Evolutionary conservation across 2,797 vertebrate genomes (phyloP), one percentile per base, ranked within the genome.

Genomic region (Parambassis ranga): DNA sequence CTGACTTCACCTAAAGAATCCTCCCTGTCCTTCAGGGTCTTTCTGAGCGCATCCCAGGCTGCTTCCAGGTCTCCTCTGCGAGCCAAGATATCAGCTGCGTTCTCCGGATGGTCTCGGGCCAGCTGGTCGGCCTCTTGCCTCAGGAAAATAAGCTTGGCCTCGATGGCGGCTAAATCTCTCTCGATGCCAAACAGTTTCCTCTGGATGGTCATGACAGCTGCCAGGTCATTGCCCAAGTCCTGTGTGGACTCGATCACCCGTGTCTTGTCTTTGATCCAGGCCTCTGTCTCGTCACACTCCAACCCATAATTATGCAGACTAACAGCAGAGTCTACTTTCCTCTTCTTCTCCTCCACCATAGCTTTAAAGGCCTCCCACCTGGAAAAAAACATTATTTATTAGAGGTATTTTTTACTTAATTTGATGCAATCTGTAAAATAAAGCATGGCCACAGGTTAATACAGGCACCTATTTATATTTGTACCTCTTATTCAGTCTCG

Each of bases 131-230:
- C 95, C 41, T 98, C 96, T 0, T 69, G 85, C 56, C 84, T 89
- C 70, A 99, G 84, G 75, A 88, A 51, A 3, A 68, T 79, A n/a
- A 98, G 87, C 41, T 96, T 96, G 65, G 79, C 72, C 30, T 94
- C 82, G 10, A 98, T 96, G 46, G 95, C 94, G 0, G 82, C 93
- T 65, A 98, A 83, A 33, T 99, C 97, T 15, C 95, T 91, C 83
- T 98, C 95, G 19, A 99, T 94, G 64, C 97, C 97, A 0, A 93
- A 95, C 13, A 99, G 89, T 72, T 98, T 99, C 83, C 98, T 92
- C 77, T 99, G 98, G 80, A 98, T 97, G 75, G 95, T 93, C 81
- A 99, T 93, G 79, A 99, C 89, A 0, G 96, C 94, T 0, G 94
- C 91, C 66, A 99, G 87, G 84, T 98, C 96, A 11, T 90, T 94